Base-by-base conservation (phyloP, 2,888 invertebrate species). In the Pegoplata infirma region DNA sequence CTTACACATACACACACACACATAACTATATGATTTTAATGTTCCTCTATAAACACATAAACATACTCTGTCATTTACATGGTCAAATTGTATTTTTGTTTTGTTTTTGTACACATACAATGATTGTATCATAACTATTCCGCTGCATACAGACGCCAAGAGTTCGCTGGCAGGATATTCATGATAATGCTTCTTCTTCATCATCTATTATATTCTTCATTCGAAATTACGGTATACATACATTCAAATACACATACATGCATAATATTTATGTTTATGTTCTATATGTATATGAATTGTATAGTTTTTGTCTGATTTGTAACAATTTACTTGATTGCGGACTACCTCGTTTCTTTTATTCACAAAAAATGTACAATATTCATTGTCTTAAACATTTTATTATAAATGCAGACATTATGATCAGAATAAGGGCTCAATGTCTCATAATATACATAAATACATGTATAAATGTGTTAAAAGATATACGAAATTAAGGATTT, bases 131-230 rank as follows among this genome's bases (percentile, higher is more conserved):
- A 28, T n/a, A 69, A 59, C 28, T 28, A 75, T 69, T 58, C 8
- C 51, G 51, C 58, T 69, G 69, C 53, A 46, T 23, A 28, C 36
- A 66, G 76, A 76, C 76, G 76, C 71, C 71, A 64, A 53, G 46
- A 75, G 75, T 75, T 75, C 61, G 68, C 61, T 61, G 67, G 61
- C 75, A 67, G 68, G 36, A 68, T 75, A 32, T 67, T 67, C 53
- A 58, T 51, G 40, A 73, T 49, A 64, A 44, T 51, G 64, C 14
- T 58, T 56, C 17, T 73, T 46, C 32, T 58, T 19, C 16, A 8
- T 59, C 17, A 8, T 40, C 8, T 40, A 40, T 40, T 40, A 40
- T 58, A 8, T 44, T 40, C n/a, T 44, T 40, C 14, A 23, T 51
- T 51, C 25, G 19, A 14, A 28, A 1, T 16, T 36, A 8, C 16